Percentiles rank a stretch among this genome's conserved stretches.
These are phyloP conservation scores for Atta texana DNA, from an alignment of 1,140 invertebrate species.

Conservation along the genomic window DNA sequence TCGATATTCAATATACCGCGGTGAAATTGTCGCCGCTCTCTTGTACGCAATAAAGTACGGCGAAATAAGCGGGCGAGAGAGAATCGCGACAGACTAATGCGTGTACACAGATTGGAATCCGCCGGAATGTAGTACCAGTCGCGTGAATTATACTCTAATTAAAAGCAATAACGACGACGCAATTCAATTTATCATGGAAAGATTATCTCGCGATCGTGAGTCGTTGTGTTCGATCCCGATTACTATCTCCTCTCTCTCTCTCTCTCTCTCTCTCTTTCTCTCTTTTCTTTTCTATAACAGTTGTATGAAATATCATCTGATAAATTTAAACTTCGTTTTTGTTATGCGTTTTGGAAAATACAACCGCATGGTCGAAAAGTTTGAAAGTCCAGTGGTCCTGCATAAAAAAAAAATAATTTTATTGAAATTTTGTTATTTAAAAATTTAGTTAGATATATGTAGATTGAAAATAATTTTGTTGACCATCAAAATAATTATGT, in stretches of 20 bases:
- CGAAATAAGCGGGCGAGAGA: slow-evolving; percentile 77
- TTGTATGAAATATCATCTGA: not conserved
- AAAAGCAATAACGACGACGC: slow-evolving; percentile 15
- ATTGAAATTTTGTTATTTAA: too few species aligned
- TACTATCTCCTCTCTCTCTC: not conserved
- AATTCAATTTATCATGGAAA: not conserved
- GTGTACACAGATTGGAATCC: not conserved
- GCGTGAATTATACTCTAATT: slow-evolving; percentile 41
- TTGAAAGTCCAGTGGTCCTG: not conserved
- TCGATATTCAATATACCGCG: slow-evolving; percentile 78
- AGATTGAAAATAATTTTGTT: too few species aligned
- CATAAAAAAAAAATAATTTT: not conserved
- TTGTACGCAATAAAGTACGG: slow-evolving; percentile 74
- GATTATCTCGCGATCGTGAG: slow-evolving; percentile 3
- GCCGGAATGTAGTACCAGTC: not conserved
- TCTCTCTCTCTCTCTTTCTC: not conserved
- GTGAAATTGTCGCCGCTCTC: slow-evolving; percentile 69
- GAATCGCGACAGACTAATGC: slow-evolving; percentile 58
- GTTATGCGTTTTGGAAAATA: not conserved
- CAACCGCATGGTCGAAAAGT: not conserved
- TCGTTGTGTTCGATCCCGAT: not conserved
- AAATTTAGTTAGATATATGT: too few species aligned
- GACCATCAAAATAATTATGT: too few species aligned
- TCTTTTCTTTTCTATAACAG: not conserved
- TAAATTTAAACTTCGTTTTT: not conserved